Base-by-base conservation (phyloP, 1,140 invertebrate species). In the Pantala flavescens region DNA sequence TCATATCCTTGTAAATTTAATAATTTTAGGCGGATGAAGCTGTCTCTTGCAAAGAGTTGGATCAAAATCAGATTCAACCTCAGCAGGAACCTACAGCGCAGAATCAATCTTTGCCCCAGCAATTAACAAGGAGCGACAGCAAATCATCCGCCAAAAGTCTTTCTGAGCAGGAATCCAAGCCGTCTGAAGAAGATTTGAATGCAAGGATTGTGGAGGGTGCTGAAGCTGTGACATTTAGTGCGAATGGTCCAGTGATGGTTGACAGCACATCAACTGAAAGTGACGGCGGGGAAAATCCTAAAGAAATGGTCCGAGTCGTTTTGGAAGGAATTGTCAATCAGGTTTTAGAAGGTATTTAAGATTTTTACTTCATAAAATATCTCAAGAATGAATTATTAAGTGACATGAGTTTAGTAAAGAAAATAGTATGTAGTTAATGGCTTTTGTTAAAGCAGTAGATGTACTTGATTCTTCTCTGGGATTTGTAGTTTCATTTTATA, bases 111-210 rank as follows among this genome's bases (percentile, higher is more conserved):
- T 16, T 21, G n/a, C 49, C 49, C 5, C 16, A 63, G 21, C 36
- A 71, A 23, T 55, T n/a, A 12, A 75, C 3, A 16, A n/a, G 71
- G 72, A 71, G 74, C 49, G 24, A 49, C 28, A 72, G 71, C 42
- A 72, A 72, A 28, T 72, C 71, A 7, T 72, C 71, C 19, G 71
- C 24, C 0, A 72, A 72, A 11, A 72, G 71, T 42, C 10, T 75
- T 75, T 28, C 78, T 73, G 73, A 76, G 28, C 78, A 79, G 55
- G 78, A 76, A 12, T 7, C 49, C 2, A 63, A 63, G n/a, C 49
- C 49, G n/a, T 16, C n/a, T 7, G 49, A 14, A 19, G 49, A 63
- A 3, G 49, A 63, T 63, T 63, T 63, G 16, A 63, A 63, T 14
- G 14, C 24, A 14, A 72, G 71, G n/a, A 24, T 72, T 9, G 42